Conservation (phyloP, 2,797 vertebrate species). For the Cryptoprocta ferox region DNA sequence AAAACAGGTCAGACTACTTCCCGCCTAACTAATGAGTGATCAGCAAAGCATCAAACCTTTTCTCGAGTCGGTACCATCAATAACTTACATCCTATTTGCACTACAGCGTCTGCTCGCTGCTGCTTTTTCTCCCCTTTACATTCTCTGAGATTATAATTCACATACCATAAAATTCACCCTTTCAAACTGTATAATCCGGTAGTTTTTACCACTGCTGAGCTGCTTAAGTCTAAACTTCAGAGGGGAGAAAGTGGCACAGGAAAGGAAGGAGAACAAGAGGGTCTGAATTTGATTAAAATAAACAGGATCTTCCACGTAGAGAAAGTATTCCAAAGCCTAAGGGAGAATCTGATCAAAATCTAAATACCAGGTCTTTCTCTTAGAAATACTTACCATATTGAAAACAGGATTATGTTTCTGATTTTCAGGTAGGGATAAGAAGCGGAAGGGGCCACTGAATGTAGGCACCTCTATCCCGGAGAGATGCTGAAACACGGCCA, state of each 20-base stretch:
- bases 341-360: constrained; percentile 15
- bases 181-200: not conserved
- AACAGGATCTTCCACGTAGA: not conserved
- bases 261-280: not conserved
- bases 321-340: constrained; percentile 11
- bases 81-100: not conserved
- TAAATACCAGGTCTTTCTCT: not conserved
- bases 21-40: not conserved
- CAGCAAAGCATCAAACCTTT: not conserved
- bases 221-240: not conserved
- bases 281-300: constrained; percentile 4
- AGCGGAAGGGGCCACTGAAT: not conserved
- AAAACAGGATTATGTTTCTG: not conserved
- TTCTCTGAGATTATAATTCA: constrained; percentile 8
- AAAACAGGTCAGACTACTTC: not conserved
- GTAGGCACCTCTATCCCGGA: not conserved
- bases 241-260: not conserved
- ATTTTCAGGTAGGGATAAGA: not conserved
- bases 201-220: not conserved
- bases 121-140: not conserved
- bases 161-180: not conserved
- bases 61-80: not conserved
- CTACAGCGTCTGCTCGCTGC: not conserved
- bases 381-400: not conserved
- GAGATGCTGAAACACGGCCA: not conserved